Evolutionary conservation across 1,140 invertebrate genomes (phyloP).

Genomic region (Cydia amplana): DNA sequence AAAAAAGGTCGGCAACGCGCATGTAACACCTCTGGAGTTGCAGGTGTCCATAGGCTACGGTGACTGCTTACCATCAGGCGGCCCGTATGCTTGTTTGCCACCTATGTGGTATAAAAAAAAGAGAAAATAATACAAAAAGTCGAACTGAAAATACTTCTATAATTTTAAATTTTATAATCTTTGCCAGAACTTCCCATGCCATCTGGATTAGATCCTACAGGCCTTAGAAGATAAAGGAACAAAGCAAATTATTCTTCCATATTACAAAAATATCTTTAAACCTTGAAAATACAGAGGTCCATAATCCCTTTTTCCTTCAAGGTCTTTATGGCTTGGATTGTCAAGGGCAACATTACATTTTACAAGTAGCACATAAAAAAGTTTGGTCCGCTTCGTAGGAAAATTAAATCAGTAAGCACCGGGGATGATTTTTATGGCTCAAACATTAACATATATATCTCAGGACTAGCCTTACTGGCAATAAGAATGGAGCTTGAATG

Average conservation of each 20-base stretch:
- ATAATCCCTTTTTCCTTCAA: background rate
- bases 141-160: background rate
- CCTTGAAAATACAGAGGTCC: background rate
- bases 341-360: conserved; percentile 41
- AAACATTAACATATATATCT: too few species aligned
- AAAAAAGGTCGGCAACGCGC: too few species aligned
- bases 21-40: too few species aligned
- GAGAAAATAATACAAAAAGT: too few species aligned
- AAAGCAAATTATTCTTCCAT: conserved; percentile 42
- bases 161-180: conserved; percentile 39
- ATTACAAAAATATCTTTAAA: background rate
- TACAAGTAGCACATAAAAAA: conserved; percentile 35
- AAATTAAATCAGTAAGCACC: conserved; percentile 20
- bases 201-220: conserved; percentile 49
- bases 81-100: too few species aligned
- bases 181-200: conserved; percentile 41
- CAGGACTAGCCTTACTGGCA: too few species aligned
- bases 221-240: conserved; percentile 48
- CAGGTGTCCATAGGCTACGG: too few species aligned
- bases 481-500: too few species aligned
- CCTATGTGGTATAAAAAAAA: too few species aligned
- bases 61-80: too few species aligned
- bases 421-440: background rate
- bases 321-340: background rate
- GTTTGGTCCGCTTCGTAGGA: conserved; percentile 16